A percentile compares a stretch with the other conserved stretches of the same genome.
These are phyloP conservation scores for Acanthosepion esculentum DNA, from an alignment of 2,888 invertebrate species.

Conservation along the genomic window DNA sequence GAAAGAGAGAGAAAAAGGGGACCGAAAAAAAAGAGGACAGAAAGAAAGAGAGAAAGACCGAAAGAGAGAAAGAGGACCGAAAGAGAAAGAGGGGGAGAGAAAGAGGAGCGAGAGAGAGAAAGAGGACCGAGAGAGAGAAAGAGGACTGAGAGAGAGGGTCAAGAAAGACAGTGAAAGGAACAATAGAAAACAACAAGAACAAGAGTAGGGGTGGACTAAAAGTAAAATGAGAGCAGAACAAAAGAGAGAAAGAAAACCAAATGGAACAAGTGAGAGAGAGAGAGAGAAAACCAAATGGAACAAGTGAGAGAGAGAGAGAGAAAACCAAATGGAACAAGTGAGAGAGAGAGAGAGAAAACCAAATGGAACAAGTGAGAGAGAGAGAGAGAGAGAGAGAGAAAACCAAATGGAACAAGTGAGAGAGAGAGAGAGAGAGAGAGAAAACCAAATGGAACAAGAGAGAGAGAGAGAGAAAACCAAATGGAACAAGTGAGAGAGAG, in stretches of 20 bases:
- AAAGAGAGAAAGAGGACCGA: not conserved
- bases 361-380: not conserved
- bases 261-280: not conserved
- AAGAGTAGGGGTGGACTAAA: no score
- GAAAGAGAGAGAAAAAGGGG: not conserved
- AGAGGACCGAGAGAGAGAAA: not conserved
- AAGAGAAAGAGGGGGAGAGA: not conserved
- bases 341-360: not conserved
- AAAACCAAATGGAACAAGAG: not conserved
- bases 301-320: not conserved
- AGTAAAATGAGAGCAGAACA: no score
- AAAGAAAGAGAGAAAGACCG: no score
- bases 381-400: not conserved
- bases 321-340: not conserved
- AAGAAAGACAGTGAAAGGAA: no score
- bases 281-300: not conserved
- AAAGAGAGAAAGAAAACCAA: not conserved
- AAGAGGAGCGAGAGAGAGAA: not conserved
- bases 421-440: not conserved
- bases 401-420: not conserved
- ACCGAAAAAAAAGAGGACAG: no score
- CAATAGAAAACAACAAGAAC: no score
- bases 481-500: not conserved
- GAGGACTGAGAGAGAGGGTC: no score
- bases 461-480: not conserved